Evolutionary conservation across 2,888 invertebrate species (phyloP).

Genomic region (Drosophila leonis): DNA sequence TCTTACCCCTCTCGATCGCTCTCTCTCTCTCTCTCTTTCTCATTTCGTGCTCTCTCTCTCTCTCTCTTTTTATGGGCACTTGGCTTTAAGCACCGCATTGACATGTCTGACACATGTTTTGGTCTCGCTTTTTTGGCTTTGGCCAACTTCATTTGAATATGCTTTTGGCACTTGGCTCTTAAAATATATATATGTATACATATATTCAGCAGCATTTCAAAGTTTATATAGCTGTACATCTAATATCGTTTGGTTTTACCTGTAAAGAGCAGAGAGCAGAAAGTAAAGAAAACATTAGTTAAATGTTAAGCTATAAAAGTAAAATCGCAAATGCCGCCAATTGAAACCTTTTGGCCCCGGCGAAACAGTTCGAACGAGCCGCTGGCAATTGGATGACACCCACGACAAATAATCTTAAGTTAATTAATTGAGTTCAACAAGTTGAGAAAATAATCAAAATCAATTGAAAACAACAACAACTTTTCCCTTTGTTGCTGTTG

Average conservation of each 20-base stretch:
- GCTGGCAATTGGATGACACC: slow-evolving; percentile 70
- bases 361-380: neutral
- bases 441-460: slow-evolving; percentile 82
- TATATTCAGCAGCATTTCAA: slow-evolving; percentile 42
- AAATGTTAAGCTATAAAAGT: slow-evolving; percentile 5
- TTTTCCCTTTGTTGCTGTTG: slow-evolving; percentile 20
- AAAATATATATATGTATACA: slow-evolving; percentile 20
- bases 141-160: slow-evolving; percentile 75
- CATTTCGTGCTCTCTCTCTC: neutral
- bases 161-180: slow-evolving; percentile 73
- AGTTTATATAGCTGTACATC: slow-evolving; percentile 13
- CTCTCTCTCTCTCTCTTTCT: neutral
- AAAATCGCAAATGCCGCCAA: slow-evolving; percentile 14
- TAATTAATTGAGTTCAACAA: slow-evolving; percentile 84
- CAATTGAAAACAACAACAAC: slow-evolving; percentile 67
- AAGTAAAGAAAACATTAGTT: slow-evolving; percentile 20
- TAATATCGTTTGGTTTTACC: slow-evolving; percentile 50
- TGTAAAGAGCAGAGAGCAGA: slow-evolving; percentile 51
- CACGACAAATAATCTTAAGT: slow-evolving; percentile 73
- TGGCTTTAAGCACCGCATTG: slow-evolving; percentile 57
- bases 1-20: slow-evolving; percentile 4
- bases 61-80: slow-evolving; percentile 21
- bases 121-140: slow-evolving; percentile 56
- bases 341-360: slow-evolving; percentile 7
- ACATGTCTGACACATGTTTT: slow-evolving; percentile 78